Percentiles rank a stretch among this genome's conserved stretches.
Evolutionary conservation across 2,888 invertebrate species (phyloP).

Genomic region (Limenitis camilla): DNA sequence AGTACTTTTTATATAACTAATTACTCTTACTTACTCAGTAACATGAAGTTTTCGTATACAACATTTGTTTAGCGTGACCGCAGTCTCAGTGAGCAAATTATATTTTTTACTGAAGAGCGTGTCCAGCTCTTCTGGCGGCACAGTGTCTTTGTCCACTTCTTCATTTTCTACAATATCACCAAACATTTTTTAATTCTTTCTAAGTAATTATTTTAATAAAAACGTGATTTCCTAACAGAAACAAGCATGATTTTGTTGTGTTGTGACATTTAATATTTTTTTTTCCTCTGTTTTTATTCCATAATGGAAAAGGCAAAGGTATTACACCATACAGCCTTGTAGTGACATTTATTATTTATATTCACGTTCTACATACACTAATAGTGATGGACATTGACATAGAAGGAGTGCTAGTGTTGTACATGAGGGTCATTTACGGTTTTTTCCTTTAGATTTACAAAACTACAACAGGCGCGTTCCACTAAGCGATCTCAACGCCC

Average conservation of each 20-base stretch:
- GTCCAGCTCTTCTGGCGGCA: conserved; percentile 40
- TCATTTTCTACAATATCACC: conserved; percentile 56
- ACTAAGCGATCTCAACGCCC: no score
- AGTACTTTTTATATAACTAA: background rate
- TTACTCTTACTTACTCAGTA: conserved; percentile 61
- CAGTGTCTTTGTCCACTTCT: conserved; percentile 54
- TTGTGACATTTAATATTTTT: background rate
- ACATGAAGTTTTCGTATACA: conserved; percentile 77
- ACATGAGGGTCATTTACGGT: conserved; percentile 9
- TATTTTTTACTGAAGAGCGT: conserved; percentile 50
- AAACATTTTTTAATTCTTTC: background rate
- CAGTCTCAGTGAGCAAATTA: conserved; percentile 61
- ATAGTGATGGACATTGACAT: no score
- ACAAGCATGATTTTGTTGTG: background rate
- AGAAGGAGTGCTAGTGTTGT: no score
- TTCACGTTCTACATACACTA: no score
- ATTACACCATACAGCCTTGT: no score
- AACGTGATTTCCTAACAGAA: background rate
- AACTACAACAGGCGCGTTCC: no score
- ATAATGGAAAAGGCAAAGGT: no score
- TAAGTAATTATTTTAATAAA: background rate
- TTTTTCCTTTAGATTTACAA: conserved; percentile 31
- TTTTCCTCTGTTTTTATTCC: background rate
- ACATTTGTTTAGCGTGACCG: conserved; percentile 67
- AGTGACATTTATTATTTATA: no score